phyloP scores from a whole-genome alignment of 2,888 invertebrate genomes.

The Melanostoma scalare region DNA sequence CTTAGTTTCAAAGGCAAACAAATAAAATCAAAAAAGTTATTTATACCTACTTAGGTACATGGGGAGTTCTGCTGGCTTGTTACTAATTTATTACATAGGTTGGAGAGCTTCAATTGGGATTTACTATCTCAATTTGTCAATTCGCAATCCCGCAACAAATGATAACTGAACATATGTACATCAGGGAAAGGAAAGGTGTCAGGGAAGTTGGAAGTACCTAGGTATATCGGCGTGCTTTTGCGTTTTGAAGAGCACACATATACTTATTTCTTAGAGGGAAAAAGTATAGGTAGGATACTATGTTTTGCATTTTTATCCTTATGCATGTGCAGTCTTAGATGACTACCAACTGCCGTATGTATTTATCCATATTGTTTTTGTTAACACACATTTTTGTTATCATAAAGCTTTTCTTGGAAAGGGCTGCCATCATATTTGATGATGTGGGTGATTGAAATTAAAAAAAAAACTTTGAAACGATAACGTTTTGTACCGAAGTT shows the following conservation, averaged over 20 bases:
- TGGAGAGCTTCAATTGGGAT: constrained; percentile 30
- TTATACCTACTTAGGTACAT: constrained; percentile 15
- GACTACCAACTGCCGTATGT: neutral
- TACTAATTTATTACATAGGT: constrained; percentile 16
- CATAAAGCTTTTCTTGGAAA: constrained; percentile 31
- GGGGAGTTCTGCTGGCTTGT: constrained; percentile 8
- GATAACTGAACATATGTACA: no score
- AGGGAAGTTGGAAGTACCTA: constrained; percentile 9
- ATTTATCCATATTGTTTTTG: constrained; percentile 24
- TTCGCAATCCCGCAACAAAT: no score
- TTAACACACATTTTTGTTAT: constrained; percentile 16
- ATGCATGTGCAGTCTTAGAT: neutral
- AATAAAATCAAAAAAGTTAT: constrained; percentile 16
- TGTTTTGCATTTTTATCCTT: no score
- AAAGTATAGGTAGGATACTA: no score
- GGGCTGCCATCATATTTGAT: constrained; percentile 25
- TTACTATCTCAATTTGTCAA: no score
- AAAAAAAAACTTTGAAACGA: no score
- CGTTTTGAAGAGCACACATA: constrained; percentile 46
- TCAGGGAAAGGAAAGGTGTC: neutral
- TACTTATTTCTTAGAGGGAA: neutral
- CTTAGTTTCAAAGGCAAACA: constrained; percentile 2
- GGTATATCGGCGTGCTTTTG: constrained; percentile 25
- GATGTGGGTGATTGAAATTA: no score
- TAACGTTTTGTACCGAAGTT: no score